phyloP scores from a whole-genome alignment of 2,797 vertebrate species.

The Pseudochirops cupreus region DNA sequence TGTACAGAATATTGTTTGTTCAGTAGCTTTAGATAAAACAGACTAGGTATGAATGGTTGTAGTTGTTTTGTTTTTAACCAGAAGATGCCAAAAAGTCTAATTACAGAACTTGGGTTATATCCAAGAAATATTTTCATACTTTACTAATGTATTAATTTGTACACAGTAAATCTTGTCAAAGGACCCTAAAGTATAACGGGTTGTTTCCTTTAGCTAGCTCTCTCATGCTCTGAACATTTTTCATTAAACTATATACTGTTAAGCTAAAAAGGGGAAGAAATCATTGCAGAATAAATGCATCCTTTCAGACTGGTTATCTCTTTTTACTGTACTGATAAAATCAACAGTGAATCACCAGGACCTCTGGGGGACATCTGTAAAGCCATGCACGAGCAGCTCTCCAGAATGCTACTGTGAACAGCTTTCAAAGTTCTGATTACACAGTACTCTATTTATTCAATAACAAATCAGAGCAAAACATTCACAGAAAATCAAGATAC shows the following conservation, averaged over 20 bases:
- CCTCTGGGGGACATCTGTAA: background rate
- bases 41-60: background rate
- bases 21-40: background rate
- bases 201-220: slow-evolving; percentile 21
- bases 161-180: background rate
- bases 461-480: no score
- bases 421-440: no score
- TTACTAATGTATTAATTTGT: slow-evolving; percentile 35
- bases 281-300: background rate
- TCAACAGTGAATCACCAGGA: background rate
- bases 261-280: background rate
- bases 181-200: slow-evolving; percentile 28
- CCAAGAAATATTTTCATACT: slow-evolving; percentile 29
- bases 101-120: background rate
- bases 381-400: no score
- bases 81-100: slow-evolving; percentile 28
- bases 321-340: background rate
- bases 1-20: background rate
- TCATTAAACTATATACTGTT: background rate
- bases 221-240: slow-evolving; percentile 21
- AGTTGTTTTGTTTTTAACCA: background rate
- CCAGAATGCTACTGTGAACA: no score
- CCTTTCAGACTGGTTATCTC: background rate
- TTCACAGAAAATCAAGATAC: no score
- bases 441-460: no score